Base-by-base conservation (phyloP, 2,797 vertebrate species). In the Sarcoramphus papa region DNA sequence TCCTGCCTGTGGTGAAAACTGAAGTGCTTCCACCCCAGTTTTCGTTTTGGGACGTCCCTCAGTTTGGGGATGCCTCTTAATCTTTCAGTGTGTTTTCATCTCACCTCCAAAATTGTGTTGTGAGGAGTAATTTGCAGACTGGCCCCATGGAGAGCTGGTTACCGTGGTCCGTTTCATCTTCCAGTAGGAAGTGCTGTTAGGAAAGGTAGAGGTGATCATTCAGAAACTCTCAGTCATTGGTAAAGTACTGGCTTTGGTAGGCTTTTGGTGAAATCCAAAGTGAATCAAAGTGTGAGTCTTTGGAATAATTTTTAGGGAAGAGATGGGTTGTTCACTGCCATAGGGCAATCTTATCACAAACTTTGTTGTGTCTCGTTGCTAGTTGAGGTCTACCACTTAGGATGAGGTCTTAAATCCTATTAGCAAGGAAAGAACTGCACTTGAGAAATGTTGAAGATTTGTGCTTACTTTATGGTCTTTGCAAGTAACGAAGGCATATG, bases 121-220 rank as follows among this genome's bases (percentile, higher is more conserved):
- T 24, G 37, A 69, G 62, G 9, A 54, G 33, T 33, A 2, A 19
- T 17, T 85, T 67, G 40, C 30, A 74, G 60, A 21, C 21, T 47
- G 37, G 11, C 19, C 21, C 31, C 14, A 6, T 20, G 45, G 33
- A 68, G n/a, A 50, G 25, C 35, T 85, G 12, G 5, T 24, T 33
- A 4, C 10, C 0, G 0, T 27, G 37, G 24, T 11, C 18, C 0
- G 0, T 10, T 68, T 28, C 25, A 28, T 43, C 47, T 57, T 59
- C 47, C 28, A 35, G 0, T 4, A 4, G 20, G 47, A 63, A 51
- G 14, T 45, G 27, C 23, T 75, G 27, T 25, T 11, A 30, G 31
- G 57, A 35, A 33, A 14, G 16, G 59, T 48, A 27, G 7, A 53
- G 41, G 3, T 18, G 59, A 3, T 53, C 5, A 5, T 25, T 53